phyloP scores from a whole-genome alignment of 2,888 invertebrate species.

The Zaprionus obscuricornis region DNA sequence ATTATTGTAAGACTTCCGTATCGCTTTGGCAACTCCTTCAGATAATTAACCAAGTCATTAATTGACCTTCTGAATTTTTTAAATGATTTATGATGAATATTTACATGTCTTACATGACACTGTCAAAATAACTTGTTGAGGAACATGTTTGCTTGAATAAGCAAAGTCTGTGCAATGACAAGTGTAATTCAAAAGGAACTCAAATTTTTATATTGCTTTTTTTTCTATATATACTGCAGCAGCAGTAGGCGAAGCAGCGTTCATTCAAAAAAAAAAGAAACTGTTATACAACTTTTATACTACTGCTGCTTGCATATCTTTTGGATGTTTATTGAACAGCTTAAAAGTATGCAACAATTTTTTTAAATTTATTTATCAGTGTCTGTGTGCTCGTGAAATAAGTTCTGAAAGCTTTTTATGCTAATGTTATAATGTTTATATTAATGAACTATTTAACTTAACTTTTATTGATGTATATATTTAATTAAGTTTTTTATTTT shows the following conservation, averaged over 20 bases:
- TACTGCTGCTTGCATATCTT: constrained; percentile 1
- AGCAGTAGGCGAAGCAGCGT: no score
- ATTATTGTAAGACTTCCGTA: constrained; percentile 43
- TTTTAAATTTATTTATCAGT: neutral
- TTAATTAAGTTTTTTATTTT: no score
- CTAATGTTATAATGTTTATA: no score
- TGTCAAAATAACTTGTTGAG: neutral
- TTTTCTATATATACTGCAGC: no score
- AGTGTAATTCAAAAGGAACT: no score
- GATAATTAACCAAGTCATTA: constrained; percentile 5
- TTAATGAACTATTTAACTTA: neutral
- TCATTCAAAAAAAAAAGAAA: neutral
- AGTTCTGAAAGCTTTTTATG: no score
- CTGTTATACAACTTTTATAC: constrained; percentile 21
- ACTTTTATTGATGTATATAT: neutral
- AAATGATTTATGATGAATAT: constrained; percentile 21
- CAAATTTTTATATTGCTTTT: no score
- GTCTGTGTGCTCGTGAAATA: constrained; percentile 3
- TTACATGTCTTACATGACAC: constrained; percentile 10
- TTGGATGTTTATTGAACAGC: neutral
- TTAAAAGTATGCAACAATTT: constrained; percentile 22
- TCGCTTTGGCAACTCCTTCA: constrained; percentile 33
- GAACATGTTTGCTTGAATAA: no score
- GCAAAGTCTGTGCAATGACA: no score
- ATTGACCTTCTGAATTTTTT: constrained; percentile 27